Conservation (phyloP, 2,797 vertebrate species). For the Phataginus tetradactyla region DNA sequence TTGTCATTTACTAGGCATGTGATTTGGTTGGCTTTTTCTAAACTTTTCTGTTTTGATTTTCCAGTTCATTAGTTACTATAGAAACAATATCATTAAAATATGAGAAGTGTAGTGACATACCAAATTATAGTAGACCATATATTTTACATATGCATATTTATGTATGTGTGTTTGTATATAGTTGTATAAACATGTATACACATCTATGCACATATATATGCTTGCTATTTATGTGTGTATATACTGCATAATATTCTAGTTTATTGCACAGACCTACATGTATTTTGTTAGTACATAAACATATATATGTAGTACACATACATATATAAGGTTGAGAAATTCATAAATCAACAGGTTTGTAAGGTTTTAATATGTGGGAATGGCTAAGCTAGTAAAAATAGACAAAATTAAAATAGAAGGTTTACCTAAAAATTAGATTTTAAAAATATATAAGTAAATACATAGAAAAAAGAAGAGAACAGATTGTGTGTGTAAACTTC, state of each 20-base stretch:
- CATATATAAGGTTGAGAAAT: background rate
- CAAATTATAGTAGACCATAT: background rate
- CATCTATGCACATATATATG: background rate
- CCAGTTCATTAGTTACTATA: slow-evolving; percentile 69
- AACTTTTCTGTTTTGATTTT: slow-evolving; percentile 40
- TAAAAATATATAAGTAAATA: background rate
- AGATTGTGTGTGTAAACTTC: background rate
- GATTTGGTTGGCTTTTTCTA: slow-evolving; percentile 44
- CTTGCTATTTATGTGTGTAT: background rate
- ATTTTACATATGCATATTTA: background rate
- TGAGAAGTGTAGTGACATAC: slow-evolving; percentile 1
- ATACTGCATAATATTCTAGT: background rate
- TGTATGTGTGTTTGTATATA: background rate
- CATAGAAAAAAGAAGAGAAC: background rate
- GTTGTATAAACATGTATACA: background rate
- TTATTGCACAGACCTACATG: background rate
- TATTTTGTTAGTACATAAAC: background rate
- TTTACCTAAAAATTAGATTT: slow-evolving; percentile 23
- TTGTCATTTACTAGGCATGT: slow-evolving; percentile 27
- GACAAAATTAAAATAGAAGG: background rate
- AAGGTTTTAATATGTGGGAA: background rate
- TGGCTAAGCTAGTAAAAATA: background rate
- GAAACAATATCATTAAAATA: slow-evolving; percentile 62
- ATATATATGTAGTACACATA: background rate
- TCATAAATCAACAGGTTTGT: background rate